Percentiles rank a stretch among this genome's conserved stretches.
These are phyloP conservation scores for Acanthisitta chloris DNA, from an alignment of 2,113 vertebrate genomes.

Conservation along the genomic window DNA sequence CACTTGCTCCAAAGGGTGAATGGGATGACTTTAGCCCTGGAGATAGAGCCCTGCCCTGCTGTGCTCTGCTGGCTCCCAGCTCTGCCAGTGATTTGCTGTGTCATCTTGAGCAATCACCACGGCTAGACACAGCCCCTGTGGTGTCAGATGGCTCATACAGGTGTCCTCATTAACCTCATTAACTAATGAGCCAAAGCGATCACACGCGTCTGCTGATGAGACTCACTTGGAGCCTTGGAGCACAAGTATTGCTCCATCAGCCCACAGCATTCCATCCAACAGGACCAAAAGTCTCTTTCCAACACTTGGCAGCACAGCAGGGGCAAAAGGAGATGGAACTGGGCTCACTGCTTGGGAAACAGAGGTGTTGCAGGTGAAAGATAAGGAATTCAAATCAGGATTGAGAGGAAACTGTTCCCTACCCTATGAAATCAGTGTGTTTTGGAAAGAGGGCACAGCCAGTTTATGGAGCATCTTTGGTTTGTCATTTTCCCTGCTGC, in stretches of 20 bases:
- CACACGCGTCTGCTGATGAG: neutral
- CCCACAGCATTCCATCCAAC: neutral
- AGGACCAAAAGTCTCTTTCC: neutral
- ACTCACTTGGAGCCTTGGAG: neutral
- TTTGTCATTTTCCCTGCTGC: neutral
- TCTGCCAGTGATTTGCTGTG: neutral
- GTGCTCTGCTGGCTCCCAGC: neutral
- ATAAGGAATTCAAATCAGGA: neutral
- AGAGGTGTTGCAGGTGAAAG: neutral
- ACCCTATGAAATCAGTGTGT: neutral
- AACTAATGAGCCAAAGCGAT: conserved; percentile 21
- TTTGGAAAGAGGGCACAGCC: neutral
- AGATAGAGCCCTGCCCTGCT: neutral
- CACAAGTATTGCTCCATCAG: neutral
- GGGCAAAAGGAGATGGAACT: neutral
- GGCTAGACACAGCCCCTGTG: neutral
- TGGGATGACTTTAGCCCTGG: neutral
- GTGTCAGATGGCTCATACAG: neutral
- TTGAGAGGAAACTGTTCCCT: neutral
- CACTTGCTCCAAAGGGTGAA: neutral
- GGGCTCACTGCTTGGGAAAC: neutral
- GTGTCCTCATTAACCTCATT: conserved; percentile 46
- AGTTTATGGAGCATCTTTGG: neutral
- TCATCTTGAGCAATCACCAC: neutral
- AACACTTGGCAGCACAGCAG: neutral